Evolutionary conservation across 2,113 vertebrate species (phyloP), one percentile per base, ranked within the genome.

Genomic region (Antennarius striatus): DNA sequence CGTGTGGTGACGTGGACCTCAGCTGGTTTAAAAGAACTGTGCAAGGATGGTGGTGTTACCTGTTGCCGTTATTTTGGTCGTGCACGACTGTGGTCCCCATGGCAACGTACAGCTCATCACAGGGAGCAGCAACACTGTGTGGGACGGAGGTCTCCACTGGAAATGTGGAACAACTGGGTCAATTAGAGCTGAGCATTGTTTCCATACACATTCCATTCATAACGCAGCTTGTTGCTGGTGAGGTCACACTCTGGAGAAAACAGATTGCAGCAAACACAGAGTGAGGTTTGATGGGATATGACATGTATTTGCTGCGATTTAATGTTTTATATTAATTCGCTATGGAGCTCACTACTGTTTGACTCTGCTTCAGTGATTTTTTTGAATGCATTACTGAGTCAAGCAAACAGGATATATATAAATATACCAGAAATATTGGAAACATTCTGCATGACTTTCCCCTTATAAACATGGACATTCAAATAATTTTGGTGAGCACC

Each of bases 1-100:
- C 57, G 68, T 62, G 56, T 73, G 72, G 75, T 74, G 60, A 77
- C 47, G 56, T 83, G 66, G 80, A 75, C 56, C 57, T 79, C 42
- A 36, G 7, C 32, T 7, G 63, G 84, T 43, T 54, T 36, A 56
- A 17, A 75, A 78, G 69, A 59, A 70, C 78, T 73, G 54, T 68
- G 63, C 29, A 51, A 83, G 73, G 79, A 86, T 82, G 86, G 83
- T 87, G 83, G 89, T 87, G 83, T 86, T 90, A 90, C 84, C 67
- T 53, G 75, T 78, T 87, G 63, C 83, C 68, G 87, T 88, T 36
- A 5, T 81, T 92, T 84, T 84, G 89, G 77, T 76, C 75, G 77
- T 87, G 84, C 67, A 81, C 85, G 86, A 82, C 71, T 59, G 10
- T 57, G 29, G 90, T 93, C 80, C 67, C 91, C 85, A 91, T 93